Evolutionary conservation across 2,888 invertebrate species (phyloP).

Genomic region (Eumerus sabulonum): DNA sequence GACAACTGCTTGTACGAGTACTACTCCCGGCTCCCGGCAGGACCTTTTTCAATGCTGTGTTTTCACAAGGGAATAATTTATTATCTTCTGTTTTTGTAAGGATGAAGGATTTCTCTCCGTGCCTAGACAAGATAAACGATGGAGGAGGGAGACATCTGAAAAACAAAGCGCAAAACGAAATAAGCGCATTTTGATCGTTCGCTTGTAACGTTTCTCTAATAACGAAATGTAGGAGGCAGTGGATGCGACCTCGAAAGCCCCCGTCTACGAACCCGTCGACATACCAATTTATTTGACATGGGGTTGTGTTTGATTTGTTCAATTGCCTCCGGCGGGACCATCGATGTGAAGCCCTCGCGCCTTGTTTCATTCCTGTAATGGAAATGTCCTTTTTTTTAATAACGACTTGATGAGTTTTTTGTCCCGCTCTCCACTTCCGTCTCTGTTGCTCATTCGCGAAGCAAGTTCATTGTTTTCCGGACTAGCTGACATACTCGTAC

Average conservation of each 20-base stretch:
- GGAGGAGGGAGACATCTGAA: neutral
- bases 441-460: neutral
- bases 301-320: slow-evolving; percentile 50
- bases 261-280: neutral
- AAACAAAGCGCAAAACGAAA: neutral
- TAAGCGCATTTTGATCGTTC: slow-evolving; percentile 40
- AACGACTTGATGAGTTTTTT: slow-evolving; percentile 28
- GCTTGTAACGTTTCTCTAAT: slow-evolving; percentile 29
- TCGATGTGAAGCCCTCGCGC: neutral
- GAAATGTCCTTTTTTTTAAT: slow-evolving; percentile 39
- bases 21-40: neutral
- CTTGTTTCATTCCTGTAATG: slow-evolving; percentile 20
- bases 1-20: neutral
- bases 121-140: neutral
- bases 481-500: no score
- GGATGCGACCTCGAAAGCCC: neutral
- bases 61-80: slow-evolving; percentile 49
- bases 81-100: slow-evolving; percentile 41
- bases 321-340: slow-evolving; percentile 19
- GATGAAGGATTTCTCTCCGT: slow-evolving; percentile 2
- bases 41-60: slow-evolving; percentile 21
- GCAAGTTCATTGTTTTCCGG: no score
- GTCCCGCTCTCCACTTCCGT: neutral
- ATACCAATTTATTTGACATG: slow-evolving; percentile 37
- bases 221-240: slow-evolving; percentile 22